Conservation (phyloP, 1,140 invertebrate species). For the Achatina immaculata region DNA sequence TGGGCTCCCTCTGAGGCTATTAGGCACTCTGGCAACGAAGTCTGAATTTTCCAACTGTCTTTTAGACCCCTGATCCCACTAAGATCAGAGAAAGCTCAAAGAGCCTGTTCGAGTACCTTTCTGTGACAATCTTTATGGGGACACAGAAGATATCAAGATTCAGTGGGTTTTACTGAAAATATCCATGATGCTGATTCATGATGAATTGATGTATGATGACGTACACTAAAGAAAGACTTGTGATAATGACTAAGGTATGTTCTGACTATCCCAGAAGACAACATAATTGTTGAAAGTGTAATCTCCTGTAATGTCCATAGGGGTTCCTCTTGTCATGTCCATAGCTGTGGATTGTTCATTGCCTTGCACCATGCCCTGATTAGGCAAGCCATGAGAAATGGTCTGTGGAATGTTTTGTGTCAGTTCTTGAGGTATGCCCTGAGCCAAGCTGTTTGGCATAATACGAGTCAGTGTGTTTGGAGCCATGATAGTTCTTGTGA, state of each 20-base stretch:
- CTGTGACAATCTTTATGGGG: too few relatives aligned
- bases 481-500: neutral
- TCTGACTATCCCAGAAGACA: constrained; percentile 27
- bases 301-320: constrained; percentile 9
- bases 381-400: neutral
- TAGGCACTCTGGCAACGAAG: too few relatives aligned
- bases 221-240: too few relatives aligned
- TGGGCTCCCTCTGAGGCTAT: too few relatives aligned
- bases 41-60: too few relatives aligned
- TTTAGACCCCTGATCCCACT: too few relatives aligned
- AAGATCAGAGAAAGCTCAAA: too few relatives aligned
- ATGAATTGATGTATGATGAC: too few relatives aligned
- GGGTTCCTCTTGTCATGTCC: constrained; percentile 13
- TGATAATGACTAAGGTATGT: neutral
- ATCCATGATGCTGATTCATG: too few relatives aligned
- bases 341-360: neutral
- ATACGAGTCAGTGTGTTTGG: constrained; percentile 11
- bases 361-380: constrained; percentile 5
- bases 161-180: too few relatives aligned
- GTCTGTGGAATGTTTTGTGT: neutral
- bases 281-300: constrained; percentile 29
- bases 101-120: too few relatives aligned
- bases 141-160: too few relatives aligned
- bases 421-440: neutral
- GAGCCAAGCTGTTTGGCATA: constrained; percentile 5